Base-by-base conservation (phyloP, 2,797 vertebrate genomes). In the Cynopterus sphinx region DNA sequence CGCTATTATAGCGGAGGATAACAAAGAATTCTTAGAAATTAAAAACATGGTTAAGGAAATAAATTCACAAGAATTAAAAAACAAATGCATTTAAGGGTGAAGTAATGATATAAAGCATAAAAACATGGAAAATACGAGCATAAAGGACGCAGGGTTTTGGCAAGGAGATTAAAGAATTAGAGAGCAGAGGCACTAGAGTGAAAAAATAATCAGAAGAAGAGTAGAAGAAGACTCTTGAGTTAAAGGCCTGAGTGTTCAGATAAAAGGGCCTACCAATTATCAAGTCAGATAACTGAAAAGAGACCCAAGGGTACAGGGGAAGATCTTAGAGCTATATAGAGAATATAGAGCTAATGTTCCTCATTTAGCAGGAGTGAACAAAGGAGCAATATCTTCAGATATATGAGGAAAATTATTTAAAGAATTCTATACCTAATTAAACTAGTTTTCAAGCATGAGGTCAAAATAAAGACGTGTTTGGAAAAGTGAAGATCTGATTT, bases 1-100 rank as follows among this genome's bases (percentile, higher is more conserved):
- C 4, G 26, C n/a, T 55, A 17, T 82, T 68, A 71, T 17, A 53
- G 13, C n/a, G 82, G 39, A 82, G n/a, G 39, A 46, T 85, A 61
- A 88, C 84, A 85, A 55, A 82, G n/a, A 81, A 36, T 85, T 81
- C 36, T 89, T 96, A 89, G 39, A 96, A 89, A 85, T 70, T 88
- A 73, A 88, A 89, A 74, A 53, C 33, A 51, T 51, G 49, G 33
- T 61, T 68, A 46, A 59, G 39, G 46, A 74, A 83, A 67, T 79
- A 87, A 77, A 59, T 86, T 33, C 7, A 57, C 9, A 90, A 57
- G 41, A 5, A 68, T 90, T 93, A 86, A 92, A 82, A 46, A 65
- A 31, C 26, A 61, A 57, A 67, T 67, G 36, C 33, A 26, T 73
- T 4, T 78, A 90, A 86, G 26, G 33, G 13, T 28, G 0, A 71